Conservation (phyloP, 2,888 invertebrate species). For the Leptodirus hochenwartii region DNA sequence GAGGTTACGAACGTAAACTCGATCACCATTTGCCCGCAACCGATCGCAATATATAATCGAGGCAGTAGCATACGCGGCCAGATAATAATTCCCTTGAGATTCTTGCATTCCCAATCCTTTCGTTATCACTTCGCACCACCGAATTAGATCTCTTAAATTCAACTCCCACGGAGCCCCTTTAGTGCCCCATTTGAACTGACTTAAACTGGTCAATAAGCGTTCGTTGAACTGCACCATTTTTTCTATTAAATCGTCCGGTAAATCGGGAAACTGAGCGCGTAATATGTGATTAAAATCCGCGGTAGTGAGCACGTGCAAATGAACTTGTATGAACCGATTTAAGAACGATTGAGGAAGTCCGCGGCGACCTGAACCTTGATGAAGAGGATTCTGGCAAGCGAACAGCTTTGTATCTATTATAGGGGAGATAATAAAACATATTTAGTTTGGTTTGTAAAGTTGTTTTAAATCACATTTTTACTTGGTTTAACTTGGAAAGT, state of each 20-base stretch:
- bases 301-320: slow-evolving; percentile 37
- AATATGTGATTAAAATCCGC: slow-evolving; percentile 52
- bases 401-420: slow-evolving; percentile 63
- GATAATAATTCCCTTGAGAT: too few species aligned
- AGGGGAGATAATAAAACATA: not conserved
- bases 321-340: slow-evolving; percentile 78
- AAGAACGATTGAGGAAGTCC: slow-evolving; percentile 93
- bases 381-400: slow-evolving; percentile 93
- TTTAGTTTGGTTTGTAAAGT: not conserved
- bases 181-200: slow-evolving; percentile 52
- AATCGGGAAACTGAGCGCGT: slow-evolving; percentile 38
- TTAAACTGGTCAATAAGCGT: slow-evolving; percentile 42
- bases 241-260: slow-evolving; percentile 39
- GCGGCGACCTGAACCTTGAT: slow-evolving; percentile 89
- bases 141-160: slow-evolving; percentile 83
- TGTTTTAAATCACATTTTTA: slow-evolving; percentile 10
- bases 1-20: not conserved
- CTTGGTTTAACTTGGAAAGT: slow-evolving; percentile 55
- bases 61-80: too few species aligned
- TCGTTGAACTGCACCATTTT: slow-evolving; percentile 68
- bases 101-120: too few species aligned
- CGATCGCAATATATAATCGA: slow-evolving; percentile 77
- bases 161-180: slow-evolving; percentile 91
- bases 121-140: slow-evolving; percentile 76
- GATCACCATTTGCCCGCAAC: slow-evolving; percentile 41